Conservation (phyloP, 2,888 invertebrate genomes). For the Mimas tiliae region DNA sequence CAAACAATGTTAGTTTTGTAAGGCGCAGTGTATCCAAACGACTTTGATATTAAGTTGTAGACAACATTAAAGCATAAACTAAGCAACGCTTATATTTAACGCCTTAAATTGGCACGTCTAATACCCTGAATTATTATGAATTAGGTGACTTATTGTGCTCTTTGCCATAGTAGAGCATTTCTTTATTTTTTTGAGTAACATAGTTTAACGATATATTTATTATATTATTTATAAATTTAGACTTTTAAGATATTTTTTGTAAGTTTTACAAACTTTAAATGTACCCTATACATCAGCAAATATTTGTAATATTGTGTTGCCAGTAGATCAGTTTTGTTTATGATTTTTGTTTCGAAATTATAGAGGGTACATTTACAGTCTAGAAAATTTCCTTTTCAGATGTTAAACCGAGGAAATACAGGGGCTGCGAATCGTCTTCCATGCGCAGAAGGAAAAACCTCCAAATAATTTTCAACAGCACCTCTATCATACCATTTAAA, state of each 20-base stretch:
- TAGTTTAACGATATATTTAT: too few relatives aligned
- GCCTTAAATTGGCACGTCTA: neutral
- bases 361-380: conserved; percentile 79
- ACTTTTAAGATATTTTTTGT: neutral
- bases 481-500: conserved; percentile 75
- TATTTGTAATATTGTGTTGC: conserved; percentile 28
- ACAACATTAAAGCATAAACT: neutral
- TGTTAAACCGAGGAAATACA: conserved; percentile 68
- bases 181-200: neutral
- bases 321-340: conserved; percentile 25
- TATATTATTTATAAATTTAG: neutral
- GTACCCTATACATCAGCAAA: conserved; percentile 54
- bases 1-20: too few relatives aligned
- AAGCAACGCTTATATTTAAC: neutral
- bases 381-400: conserved; percentile 69
- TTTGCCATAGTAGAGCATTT: neutral
- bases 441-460: conserved; percentile 75
- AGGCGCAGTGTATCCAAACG: too few relatives aligned
- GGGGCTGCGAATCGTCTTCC: conserved; percentile 69
- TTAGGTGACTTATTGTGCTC: too few relatives aligned
- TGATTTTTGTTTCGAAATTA: conserved; percentile 36
- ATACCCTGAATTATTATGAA: neutral
- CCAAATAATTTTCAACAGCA: conserved; percentile 76
- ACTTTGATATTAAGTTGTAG: neutral
- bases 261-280: conserved; percentile 57